Percentiles rank a stretch among this genome's conserved stretches.
phyloP scores from a whole-genome alignment of 2,797 vertebrate species.

The Cacajao melanocephalus region DNA sequence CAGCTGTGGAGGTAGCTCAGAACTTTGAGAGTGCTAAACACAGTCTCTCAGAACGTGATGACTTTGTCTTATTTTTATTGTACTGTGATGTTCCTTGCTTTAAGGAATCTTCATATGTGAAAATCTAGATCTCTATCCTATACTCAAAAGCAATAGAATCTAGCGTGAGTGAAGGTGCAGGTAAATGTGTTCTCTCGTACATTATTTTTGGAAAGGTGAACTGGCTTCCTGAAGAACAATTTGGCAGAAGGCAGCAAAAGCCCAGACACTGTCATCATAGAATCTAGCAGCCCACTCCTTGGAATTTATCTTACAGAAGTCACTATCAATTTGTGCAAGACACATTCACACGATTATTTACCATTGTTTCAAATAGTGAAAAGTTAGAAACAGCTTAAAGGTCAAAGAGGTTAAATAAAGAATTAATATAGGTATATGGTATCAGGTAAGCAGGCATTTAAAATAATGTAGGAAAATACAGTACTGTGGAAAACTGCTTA shows the following conservation, averaged over 20 bases:
- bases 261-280: accelerated
- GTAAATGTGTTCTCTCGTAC: accelerated
- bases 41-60: not conserved
- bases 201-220: not conserved
- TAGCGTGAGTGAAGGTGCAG: not conserved
- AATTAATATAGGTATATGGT: not conserved
- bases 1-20: not conserved
- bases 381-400: not conserved
- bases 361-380: not conserved
- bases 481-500: not conserved
- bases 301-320: not conserved
- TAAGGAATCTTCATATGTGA: not conserved
- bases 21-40: not conserved
- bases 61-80: not conserved
- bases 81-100: not conserved
- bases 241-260: not conserved
- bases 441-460: not conserved
- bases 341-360: not conserved
- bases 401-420: not conserved
- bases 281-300: too few relatives aligned
- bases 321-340: not conserved
- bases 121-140: not conserved
- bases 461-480: not conserved
- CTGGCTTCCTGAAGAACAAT: not conserved
- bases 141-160: not conserved